Evolutionary conservation across 2,797 vertebrate species (phyloP), one percentile per base, ranked within the genome.

Genomic region (Lepilemur septentrionalis): DNA sequence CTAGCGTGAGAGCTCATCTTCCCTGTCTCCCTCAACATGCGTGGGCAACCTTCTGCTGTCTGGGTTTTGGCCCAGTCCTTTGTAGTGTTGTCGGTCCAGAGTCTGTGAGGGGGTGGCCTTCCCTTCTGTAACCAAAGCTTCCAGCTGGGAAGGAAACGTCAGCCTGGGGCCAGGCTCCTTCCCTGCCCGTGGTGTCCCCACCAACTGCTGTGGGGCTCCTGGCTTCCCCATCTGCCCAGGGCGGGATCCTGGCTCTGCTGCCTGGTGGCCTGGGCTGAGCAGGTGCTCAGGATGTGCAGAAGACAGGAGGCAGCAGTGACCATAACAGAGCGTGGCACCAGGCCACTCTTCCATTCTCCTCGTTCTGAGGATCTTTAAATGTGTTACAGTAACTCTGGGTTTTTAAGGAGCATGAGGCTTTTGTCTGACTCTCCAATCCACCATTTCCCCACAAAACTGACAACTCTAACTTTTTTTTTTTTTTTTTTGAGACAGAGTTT

Each of bases 11-110:
- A 55, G 69, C 50, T 32, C 7, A 13, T 17, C 48, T 73, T 17
- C 72, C 7, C 3, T 0, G 20, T 41, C 63, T 69, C n/a, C 57
- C 46, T 89, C n/a, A 32, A 13, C 0, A 0, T 25, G 25, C 0
- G 2, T 9, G 30, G 50, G n/a, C 82, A 69, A 35, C 70, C 35
- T 88, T 28, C 70, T 87, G 67, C n/a, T 38, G 9, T 46, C 43
- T 23, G 23, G 43, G 82, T 61, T 63, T 55, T 50, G 35, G 28
- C 17, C 3, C 12, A 0, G 22, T 84, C 28, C 14, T 61, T 69
- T 5, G 38, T 69, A 65, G 72, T 52, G n/a, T 8, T 22, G 20
- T 69, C 0, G 0, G 25, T n/a, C 48, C 38, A 20, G 14, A 30
- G 30, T 32, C 59, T 5, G 20, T 7, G 7, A 55, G 30, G 18